These are phyloP conservation scores for Cantharis flavilabris DNA, from an alignment of 2,888 invertebrate species.

Conservation along the genomic window DNA sequence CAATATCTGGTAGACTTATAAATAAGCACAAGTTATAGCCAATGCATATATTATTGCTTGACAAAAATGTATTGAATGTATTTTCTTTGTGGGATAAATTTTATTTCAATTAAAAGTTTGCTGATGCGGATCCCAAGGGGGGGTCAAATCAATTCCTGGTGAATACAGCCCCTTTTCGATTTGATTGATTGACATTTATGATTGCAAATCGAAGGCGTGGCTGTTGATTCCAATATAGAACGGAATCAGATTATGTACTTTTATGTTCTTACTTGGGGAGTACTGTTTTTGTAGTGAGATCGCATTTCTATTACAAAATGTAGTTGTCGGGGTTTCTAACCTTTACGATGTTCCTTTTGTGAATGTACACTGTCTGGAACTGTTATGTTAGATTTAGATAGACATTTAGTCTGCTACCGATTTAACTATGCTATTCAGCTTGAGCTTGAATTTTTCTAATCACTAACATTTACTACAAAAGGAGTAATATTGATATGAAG, in stretches of 20 bases:
- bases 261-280: neutral
- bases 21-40: too few relatives aligned
- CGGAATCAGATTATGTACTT: neutral
- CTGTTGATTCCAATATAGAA: neutral
- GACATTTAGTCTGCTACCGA: neutral
- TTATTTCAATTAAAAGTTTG: too few relatives aligned
- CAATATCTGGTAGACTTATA: too few relatives aligned
- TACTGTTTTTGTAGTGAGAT: neutral
- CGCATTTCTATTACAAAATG: neutral
- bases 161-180: too few relatives aligned
- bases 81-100: too few relatives aligned
- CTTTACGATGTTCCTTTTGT: neutral
- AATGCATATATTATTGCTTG: too few relatives aligned
- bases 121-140: too few relatives aligned
- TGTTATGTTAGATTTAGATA: neutral
- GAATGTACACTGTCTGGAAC: neutral
- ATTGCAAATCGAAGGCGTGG: too few relatives aligned
- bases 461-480: neutral
- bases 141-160: too few relatives aligned
- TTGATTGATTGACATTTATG: too few relatives aligned
- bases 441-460: neutral
- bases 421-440: neutral
- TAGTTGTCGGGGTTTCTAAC: neutral
- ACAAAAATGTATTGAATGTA: too few relatives aligned
- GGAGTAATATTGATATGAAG: too few relatives aligned